These are phyloP conservation scores for Gallinago paraguaiae DNA, from an alignment of 2,113 vertebrate genomes.

Conservation along the genomic window DNA sequence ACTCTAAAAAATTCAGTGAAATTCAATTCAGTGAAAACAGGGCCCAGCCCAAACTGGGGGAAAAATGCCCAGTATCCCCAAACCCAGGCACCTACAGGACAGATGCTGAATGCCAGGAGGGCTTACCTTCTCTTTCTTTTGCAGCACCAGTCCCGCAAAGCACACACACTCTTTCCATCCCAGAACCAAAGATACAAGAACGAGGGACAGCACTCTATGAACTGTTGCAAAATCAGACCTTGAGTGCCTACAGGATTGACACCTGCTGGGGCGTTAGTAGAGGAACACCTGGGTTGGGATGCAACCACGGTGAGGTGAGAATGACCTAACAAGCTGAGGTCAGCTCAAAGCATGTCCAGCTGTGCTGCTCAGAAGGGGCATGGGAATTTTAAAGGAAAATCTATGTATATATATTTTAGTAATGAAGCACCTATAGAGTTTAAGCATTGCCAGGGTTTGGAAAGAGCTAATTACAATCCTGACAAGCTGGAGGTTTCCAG, in stretches of 20 bases:
- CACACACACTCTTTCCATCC: not conserved
- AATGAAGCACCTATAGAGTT: not conserved
- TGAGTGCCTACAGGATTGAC: not conserved
- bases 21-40: no score
- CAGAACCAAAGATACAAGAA: not conserved
- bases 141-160: not conserved
- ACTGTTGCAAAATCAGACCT: not conserved
- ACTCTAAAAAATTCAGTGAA: no score
- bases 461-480: not conserved
- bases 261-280: not conserved
- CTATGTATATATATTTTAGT: not conserved
- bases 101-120: not conserved
- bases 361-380: not conserved
- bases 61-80: no score
- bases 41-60: not conserved
- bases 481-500: not conserved
- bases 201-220: fast-evolving
- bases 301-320: not conserved
- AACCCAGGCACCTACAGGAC: not conserved
- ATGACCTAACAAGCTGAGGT: not conserved
- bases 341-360: not conserved
- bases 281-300: not conserved
- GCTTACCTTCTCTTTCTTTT: not conserved
- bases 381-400: not conserved
- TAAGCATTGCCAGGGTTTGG: not conserved